Evolutionary conservation across 2,797 vertebrate genomes (phyloP), one percentile per base, ranked within the genome.

Genomic region (Austrolebias charrua): DNA sequence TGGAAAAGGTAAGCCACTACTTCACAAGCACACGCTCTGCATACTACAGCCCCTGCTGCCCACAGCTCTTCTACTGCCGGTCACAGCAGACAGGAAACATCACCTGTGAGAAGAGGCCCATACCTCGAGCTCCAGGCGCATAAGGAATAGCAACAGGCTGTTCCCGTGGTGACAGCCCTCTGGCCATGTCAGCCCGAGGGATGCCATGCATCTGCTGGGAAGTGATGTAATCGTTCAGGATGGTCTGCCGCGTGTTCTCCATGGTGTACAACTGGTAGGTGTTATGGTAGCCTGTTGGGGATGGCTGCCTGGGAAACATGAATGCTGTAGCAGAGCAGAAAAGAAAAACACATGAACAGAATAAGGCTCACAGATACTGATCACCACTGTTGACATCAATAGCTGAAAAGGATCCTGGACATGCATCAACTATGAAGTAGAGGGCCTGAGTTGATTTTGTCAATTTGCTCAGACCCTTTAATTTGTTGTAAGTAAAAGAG

Each of bases 121-220:
- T 86, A 98, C 97, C 98, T 95, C 97, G 90, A 54, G 96, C 88
- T 67, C 94, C 93, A 0, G 94, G 86, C 54, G 91, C 50, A 45
- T 97, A 99, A 0, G 95, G 94, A 54, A 98, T 94, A 60, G 94
- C 76, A 35, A 98, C 89, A 0, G 93, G 91, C 74, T 95, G 95
- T 78, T 99, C 97, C 77, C 96, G 91, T 47, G 96, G 97, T 7
- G 98, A 98, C 69, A 99, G 79, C 1, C 95, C 96, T 75, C 96
- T 90, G 28, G 92, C 87, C 60, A 96, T 89, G 44, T 98, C 97
- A 0, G 96, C 94, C 47, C 96, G 93, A 28, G 97, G 92, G 80
- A 97, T 98, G 79, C 95, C 95, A 69, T 96, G 96, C 97, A 99
- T 99, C 90, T 99, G 97, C 88, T 99, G 97, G 20, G 98, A 99